These are phyloP conservation scores for Glyphotaelius pellucidus DNA, from an alignment of 2,888 invertebrate species.

Conservation along the genomic window DNA sequence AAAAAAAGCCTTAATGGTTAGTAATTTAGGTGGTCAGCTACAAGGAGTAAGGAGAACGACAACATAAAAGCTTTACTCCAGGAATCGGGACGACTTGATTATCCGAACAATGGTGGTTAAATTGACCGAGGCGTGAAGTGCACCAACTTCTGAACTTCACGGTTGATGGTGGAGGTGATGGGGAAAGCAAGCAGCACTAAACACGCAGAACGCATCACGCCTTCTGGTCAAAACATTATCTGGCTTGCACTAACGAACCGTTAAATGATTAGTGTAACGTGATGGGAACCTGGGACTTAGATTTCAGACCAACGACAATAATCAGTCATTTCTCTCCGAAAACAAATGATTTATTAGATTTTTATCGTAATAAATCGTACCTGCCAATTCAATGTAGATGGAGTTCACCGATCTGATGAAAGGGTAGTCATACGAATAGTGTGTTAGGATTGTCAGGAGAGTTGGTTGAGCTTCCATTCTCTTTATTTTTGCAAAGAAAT, in stretches of 20 bases:
- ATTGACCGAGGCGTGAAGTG: conserved; percentile 5
- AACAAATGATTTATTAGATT: neutral
- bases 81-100: conserved; percentile 15
- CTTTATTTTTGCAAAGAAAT: neutral
- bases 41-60: neutral
- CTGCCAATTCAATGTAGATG: no score
- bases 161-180: neutral
- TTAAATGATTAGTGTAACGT: conserved; percentile 9
- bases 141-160: conserved; percentile 17
- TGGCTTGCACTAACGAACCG: conserved; percentile 8
- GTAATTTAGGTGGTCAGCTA: neutral
- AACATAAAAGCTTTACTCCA: neutral
- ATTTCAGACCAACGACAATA: neutral
- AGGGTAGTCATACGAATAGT: no score
- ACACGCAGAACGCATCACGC: conserved; percentile 5
- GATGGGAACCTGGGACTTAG: neutral
- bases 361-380: neutral
- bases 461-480: neutral
- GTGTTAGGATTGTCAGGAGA: neutral
- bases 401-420: neutral
- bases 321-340: neutral
- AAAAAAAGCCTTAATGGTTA: no score
- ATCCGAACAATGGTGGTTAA: conserved; percentile 14
- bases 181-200: neutral
- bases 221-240: conserved; percentile 6